A percentile compares a stretch with the other conserved stretches of the same genome.
Conservation (phyloP, 2,113 vertebrate species). For the Casuarius casuarius region DNA sequence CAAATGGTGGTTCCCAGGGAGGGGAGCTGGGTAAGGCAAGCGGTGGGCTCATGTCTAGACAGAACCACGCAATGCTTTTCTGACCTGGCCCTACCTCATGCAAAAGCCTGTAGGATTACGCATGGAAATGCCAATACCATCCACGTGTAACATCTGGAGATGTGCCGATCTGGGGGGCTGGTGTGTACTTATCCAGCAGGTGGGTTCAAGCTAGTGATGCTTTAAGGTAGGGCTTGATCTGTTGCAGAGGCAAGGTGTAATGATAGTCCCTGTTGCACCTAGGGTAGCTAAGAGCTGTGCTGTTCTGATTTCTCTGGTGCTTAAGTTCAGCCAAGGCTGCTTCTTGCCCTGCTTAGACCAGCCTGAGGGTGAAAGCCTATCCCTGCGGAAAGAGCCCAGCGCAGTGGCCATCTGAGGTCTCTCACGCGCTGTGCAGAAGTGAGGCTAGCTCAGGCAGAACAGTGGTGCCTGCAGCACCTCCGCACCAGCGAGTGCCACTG, state of each 20-base stretch:
- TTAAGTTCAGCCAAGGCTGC: not conserved
- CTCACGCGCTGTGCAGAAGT: not conserved
- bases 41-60: not conserved
- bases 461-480: not conserved
- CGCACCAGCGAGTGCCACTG: not conserved
- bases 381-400: not conserved
- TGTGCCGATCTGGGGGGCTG: not conserved
- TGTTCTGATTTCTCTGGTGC: not conserved
- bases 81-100: not conserved
- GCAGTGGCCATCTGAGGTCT: not conserved
- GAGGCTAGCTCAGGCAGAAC: rapidly evolving
- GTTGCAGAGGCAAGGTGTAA: rapidly evolving
- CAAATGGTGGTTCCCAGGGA: not conserved
- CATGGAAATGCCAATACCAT: not conserved
- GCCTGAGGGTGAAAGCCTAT: not conserved
- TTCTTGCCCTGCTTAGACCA: not conserved
- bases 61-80: not conserved
- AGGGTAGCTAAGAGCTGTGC: not conserved
- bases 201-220: not conserved
- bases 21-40: not conserved
- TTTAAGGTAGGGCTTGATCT: not conserved
- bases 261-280: not conserved
- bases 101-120: not conserved
- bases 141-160: not conserved
- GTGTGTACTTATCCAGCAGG: not conserved